A percentile compares a stretch with the other conserved stretches of the same genome.
These are phyloP conservation scores for Streptopelia turtur DNA, from an alignment of 2,797 vertebrate species.

Conservation along the genomic window DNA sequence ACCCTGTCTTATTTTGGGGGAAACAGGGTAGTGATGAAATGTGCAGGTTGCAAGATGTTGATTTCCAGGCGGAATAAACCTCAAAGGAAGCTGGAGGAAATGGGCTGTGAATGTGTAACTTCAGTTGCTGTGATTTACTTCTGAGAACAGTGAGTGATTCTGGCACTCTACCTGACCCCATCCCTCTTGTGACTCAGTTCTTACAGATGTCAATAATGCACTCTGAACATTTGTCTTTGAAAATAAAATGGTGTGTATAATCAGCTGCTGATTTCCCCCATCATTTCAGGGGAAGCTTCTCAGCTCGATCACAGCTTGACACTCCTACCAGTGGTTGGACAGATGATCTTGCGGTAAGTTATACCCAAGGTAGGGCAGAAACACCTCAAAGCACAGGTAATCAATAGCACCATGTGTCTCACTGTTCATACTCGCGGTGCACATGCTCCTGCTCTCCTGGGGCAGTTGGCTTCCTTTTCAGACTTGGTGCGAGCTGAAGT, in stretches of 20 bases:
- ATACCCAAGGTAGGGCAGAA: background rate
- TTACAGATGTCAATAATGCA: background rate
- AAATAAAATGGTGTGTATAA: background rate
- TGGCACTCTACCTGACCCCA: background rate
- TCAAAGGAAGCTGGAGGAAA: slow-evolving; percentile 11
- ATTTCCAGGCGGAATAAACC: slow-evolving; percentile 6
- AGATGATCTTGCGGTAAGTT: background rate
- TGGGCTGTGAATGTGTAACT: background rate
- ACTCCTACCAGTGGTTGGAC: background rate
- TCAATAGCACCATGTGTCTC: background rate
- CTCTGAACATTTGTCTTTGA: background rate
- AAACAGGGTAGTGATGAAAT: background rate
- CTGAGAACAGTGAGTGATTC: background rate
- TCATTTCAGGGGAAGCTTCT: background rate
- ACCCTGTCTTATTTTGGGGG: too few relatives aligned
- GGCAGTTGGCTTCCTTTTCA: background rate
- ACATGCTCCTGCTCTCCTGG: background rate
- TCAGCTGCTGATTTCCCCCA: background rate
- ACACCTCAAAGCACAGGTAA: background rate
- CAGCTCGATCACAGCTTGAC: background rate
- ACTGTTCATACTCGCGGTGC: rapidly evolving
- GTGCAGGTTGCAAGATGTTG: background rate
- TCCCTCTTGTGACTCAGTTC: background rate
- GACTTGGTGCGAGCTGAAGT: background rate
- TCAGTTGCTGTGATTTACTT: background rate